phyloP scores from a whole-genome alignment of 2,113 vertebrate species.

The Eulemur rufifrons region DNA sequence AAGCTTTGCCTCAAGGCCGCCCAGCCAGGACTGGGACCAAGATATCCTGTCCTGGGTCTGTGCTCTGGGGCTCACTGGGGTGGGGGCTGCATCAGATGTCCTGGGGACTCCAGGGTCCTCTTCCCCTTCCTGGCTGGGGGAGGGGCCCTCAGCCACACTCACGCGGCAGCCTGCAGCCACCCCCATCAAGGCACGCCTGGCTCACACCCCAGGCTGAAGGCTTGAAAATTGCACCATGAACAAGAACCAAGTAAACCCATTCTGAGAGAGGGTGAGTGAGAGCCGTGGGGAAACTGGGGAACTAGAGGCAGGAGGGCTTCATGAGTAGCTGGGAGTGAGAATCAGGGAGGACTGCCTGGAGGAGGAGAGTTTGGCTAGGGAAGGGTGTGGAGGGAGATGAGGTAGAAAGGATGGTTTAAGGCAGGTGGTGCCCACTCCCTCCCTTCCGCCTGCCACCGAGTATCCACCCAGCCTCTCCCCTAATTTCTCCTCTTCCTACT shows the following conservation, averaged over 20 bases:
- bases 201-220: background rate
- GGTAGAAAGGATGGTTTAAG: background rate
- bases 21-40: background rate
- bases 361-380: background rate
- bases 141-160: background rate
- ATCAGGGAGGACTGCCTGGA: constrained; percentile 18
- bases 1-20: background rate
- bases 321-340: background rate
- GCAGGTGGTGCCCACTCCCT: background rate
- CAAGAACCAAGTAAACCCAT: background rate
- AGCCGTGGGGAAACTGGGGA: background rate
- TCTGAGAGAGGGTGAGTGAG: background rate
- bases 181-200: background rate
- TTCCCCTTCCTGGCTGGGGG: background rate
- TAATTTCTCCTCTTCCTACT: too few relatives aligned
- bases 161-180: background rate
- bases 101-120: background rate
- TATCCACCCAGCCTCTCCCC: accelerated
- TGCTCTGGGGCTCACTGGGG: background rate
- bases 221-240: background rate
- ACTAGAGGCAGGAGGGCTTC: background rate
- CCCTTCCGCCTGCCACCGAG: background rate
- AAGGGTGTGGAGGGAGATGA: background rate
- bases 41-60: background rate
- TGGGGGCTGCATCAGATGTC: background rate